A percentile compares a stretch with the other conserved stretches of the same genome.
Conservation (phyloP, 2,888 invertebrate genomes). For the Melinaea menophilus region DNA sequence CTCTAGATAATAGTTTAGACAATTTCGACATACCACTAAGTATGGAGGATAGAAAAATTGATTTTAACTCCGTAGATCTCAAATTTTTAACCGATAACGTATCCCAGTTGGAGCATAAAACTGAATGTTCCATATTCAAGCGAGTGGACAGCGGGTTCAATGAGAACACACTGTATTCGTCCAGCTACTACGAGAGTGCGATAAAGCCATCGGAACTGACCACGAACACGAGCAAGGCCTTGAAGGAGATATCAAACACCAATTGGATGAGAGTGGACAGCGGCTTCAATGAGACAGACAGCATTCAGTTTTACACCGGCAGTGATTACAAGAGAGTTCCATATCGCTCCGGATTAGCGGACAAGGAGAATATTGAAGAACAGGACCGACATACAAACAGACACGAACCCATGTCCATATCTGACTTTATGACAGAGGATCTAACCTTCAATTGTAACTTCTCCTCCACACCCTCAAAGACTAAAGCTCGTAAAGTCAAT, state of each 20-base stretch:
- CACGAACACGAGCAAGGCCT: slow-evolving; percentile 49
- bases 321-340: slow-evolving; percentile 47
- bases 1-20: slow-evolving; percentile 65
- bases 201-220: slow-evolving; percentile 73
- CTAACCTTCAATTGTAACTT: slow-evolving; percentile 70
- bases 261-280: slow-evolving; percentile 72
- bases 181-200: slow-evolving; percentile 73
- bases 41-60: slow-evolving; percentile 67
- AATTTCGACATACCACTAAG: slow-evolving; percentile 55
- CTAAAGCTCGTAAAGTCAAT: slow-evolving; percentile 57
- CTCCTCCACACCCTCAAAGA: slow-evolving; percentile 72
- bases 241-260: slow-evolving; percentile 68
- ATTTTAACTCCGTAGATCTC: slow-evolving; percentile 70
- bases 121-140: slow-evolving; percentile 57
- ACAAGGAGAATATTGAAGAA: slow-evolving; percentile 63
- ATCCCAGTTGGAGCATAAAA: slow-evolving; percentile 53
- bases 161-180: slow-evolving; percentile 66
- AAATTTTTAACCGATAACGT: slow-evolving; percentile 68
- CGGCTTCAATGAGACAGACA: slow-evolving; percentile 68
- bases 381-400: slow-evolving; percentile 52
- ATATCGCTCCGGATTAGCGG: slow-evolving; percentile 50
- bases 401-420: slow-evolving; percentile 66
- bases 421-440: slow-evolving; percentile 67
- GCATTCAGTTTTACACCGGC: slow-evolving; percentile 55
- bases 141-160: slow-evolving; percentile 68